These are phyloP conservation scores for Ferrisia virgata DNA, from an alignment of 2,888 invertebrate genomes.

Conservation along the genomic window DNA sequence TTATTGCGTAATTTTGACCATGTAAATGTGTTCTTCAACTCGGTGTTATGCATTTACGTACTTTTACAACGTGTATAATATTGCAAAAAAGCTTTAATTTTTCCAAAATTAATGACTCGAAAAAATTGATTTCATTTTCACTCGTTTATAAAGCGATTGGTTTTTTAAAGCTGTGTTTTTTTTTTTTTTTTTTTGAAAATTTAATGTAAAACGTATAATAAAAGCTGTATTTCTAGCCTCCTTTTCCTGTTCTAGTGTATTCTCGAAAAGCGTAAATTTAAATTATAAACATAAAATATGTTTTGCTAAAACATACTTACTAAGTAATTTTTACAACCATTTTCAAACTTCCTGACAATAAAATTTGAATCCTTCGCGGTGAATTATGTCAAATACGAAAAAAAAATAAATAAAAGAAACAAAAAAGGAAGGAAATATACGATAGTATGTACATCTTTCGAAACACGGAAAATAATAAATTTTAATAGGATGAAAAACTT, in stretches of 20 bases:
- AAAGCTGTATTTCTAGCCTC: neutral
- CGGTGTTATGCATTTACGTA: neutral
- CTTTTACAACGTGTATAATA: neutral
- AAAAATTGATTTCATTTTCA: slow-evolving; percentile 12
- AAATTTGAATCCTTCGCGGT: neutral
- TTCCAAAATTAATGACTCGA: neutral
- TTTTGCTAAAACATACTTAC: neutral
- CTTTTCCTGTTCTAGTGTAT: neutral
- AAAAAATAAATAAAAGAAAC: neutral
- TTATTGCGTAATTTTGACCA: neutral
- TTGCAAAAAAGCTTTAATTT: neutral
- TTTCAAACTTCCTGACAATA: neutral
- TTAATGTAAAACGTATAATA: neutral
- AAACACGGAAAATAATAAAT: neutral
- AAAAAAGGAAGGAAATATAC: neutral
- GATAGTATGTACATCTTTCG: neutral
- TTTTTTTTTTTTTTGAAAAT: too few species aligned
- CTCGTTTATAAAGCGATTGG: neutral
- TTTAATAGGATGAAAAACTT: neutral
- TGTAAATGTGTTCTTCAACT: neutral
- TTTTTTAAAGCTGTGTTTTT: neutral
- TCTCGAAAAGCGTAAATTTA: neutral
- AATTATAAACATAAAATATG: neutral
- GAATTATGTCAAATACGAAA: neutral
- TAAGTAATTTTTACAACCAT: neutral